Evolutionary conservation across 2,888 invertebrate genomes (phyloP), one percentile per base, ranked within the genome.

Genomic region (Fragum fragum): DNA sequence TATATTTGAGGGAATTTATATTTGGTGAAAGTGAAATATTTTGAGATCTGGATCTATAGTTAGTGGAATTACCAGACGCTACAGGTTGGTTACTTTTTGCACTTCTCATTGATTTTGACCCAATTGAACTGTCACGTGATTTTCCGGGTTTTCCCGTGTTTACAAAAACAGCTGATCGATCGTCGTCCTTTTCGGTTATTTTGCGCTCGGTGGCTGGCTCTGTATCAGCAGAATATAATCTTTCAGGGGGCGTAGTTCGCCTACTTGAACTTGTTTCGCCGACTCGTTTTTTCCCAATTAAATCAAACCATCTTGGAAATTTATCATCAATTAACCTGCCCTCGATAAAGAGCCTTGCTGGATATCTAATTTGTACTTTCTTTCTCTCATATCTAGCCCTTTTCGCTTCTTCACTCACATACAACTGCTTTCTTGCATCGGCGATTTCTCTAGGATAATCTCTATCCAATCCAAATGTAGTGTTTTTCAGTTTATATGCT

Each of bases 381-480:
- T 42, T 42, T 68, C 16, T 68, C 26, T 39, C 23, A n/a, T 29
- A 68, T 26, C 66, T 68, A 16, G 68, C 68, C 36, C 68, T 39
- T 28, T 14, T 68, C n/a, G 68, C 68, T 21, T 42, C 68, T 9
- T 68, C 32, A 61, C 61, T 29, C 32, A 1, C 9, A 32, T 61
- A 61, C 14, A 61, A 32, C n/a, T 61, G 32, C 21, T 68, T 68
- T 68, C 68, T 68, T 5, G 66, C 66, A 11, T 23, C 42, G 32
- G 66, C 66, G 11, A 66, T 66, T 66, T 66, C 66, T 66, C 66
- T 32, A 1, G 66, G 36, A 66, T 66, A 66, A 23, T 66, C 66
- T 66, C 66, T 66, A n/a, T 66, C 42, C 21, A 66, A 14, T 26
- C 39, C 14, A 11, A 66, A 36, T n/a, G 7, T 23, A 1, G 14